A percentile compares a stretch with the other conserved stretches of the same genome.
Conservation (phyloP, 2,888 invertebrate genomes). For the Ornithoptera priamus region DNA sequence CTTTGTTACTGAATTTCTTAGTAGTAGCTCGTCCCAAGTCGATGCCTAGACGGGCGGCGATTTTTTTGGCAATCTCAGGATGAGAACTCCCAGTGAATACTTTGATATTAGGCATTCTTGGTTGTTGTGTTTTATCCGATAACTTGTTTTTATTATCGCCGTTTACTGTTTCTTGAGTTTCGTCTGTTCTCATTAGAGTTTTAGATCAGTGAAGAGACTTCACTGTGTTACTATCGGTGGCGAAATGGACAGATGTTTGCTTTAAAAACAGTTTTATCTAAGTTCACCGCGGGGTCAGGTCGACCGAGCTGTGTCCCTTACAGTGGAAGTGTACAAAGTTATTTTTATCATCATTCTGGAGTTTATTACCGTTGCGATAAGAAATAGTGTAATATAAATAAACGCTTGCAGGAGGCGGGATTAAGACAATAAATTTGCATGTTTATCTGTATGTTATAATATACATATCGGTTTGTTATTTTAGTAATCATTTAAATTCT, state of each 20-base stretch:
- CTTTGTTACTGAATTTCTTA: slow-evolving; percentile 99
- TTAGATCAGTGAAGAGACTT: slow-evolving; percentile 45
- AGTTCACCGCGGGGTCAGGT: slow-evolving; percentile 66
- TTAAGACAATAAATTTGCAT: background rate
- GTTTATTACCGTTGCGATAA: slow-evolving; percentile 10
- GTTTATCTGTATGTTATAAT: background rate
- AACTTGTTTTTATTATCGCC: slow-evolving; percentile 35
- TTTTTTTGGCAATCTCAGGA: slow-evolving; percentile 96
- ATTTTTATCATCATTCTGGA: slow-evolving; percentile 17
- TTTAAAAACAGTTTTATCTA: slow-evolving; percentile 58
- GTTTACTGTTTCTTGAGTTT: slow-evolving; percentile 40
- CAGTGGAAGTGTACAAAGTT: slow-evolving; percentile 46
- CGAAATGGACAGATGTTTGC: slow-evolving; percentile 58
- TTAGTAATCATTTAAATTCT: background rate
- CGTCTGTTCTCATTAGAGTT: slow-evolving; percentile 60
- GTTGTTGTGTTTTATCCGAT: slow-evolving; percentile 48
- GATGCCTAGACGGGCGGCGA: slow-evolving; percentile 95
- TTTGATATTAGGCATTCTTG: slow-evolving; percentile 98
- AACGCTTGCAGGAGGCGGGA: background rate
- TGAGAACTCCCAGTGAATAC: slow-evolving; percentile 99
- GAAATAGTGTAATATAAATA: slow-evolving; percentile 12
- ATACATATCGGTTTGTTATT: background rate
- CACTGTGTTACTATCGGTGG: slow-evolving; percentile 44
- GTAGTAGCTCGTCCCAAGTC: slow-evolving; percentile 97
- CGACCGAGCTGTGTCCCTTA: slow-evolving; percentile 49